Evolutionary conservation across 1,140 invertebrate genomes (phyloP), one percentile per base, ranked within the genome.

Genomic region (Micrasema longulum): DNA sequence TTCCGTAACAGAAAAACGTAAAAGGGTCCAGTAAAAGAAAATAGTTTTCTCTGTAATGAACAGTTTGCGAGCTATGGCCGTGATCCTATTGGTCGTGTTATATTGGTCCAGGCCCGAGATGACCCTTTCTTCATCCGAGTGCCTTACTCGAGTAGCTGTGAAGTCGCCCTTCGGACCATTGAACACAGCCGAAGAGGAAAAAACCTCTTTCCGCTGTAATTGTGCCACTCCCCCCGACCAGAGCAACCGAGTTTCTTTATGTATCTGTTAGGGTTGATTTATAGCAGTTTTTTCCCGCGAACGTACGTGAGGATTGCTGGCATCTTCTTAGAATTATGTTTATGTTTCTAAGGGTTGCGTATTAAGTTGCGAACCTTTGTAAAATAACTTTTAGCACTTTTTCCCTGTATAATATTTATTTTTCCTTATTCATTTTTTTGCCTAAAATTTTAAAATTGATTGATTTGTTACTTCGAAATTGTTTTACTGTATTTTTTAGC

Each of bases 141-240:
- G 35, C 31, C 18, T 18, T 35, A 16, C 22, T 60, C 38, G 55
- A 55, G 55, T 9, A 14, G 22, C 31, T 38, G 55, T 41, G 35
- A 60, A 60, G 35, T 60, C 12, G 16, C 55, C 36, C 22, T 35
- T 60, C 36, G 36, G 16, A 20, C 12, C 55, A 43, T 60, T 60
- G 55, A 38, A 60, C 55, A 60, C 36, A 60, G 18, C 36, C 36
- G 35, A 11, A 43, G 55, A 60, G 55, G 55, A 60, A 60, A 60
- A 31, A 38, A 52, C 14, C 36, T 18, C 55, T 38, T 38, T 41
- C 55, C 35, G 55, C 48, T 11, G 48, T 60, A 22, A 18, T 43
- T 41, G 35, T 60, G 14, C 36, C 36, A 20, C 55, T 22, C 55
- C 16, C 22, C 36, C 50, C 55, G 20, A 16, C n/a, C 36, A 14